Evolutionary conservation across 2,797 vertebrate species (phyloP), one percentile per base, ranked within the genome.

Genomic region (Decapterus maruadsi): DNA sequence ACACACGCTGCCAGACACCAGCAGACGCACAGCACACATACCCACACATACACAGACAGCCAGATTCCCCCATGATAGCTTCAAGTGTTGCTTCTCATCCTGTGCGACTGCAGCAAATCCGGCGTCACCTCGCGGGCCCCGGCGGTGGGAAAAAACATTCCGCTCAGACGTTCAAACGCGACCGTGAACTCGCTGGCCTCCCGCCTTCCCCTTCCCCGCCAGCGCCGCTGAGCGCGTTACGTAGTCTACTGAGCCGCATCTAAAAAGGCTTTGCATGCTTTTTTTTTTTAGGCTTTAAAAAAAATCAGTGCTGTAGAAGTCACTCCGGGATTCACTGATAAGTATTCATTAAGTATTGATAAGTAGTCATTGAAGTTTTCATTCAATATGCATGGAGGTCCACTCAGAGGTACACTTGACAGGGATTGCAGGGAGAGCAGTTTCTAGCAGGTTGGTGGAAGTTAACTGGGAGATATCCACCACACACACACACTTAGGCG

Each of bases 331-430:
- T 82, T 81, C 74, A 62, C 81, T 82, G 88, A 92, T 91, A 88
- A 87, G 84, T 78, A 72, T 84, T 80, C 86, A 88, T 93, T 75
- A 93, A 92, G 86, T 89, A 92, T 93, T 91, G 85, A 92, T 92
- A 86, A 86, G 79, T 64, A 80, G 81, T 81, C 86, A 86, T 81
- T 92, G 84, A 91, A 88, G 88, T 81, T 65, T 75, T 86, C 90
- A 85, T 90, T 78, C 75, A 87, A 77, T 86, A 90, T 90, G 78
- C 88, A 88, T 73, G 68, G 69, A 45, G 82, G 89, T 88, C 81
- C 89, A 80, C 79, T 75, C 75, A 34, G 62, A 85, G 82, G 83
- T 87, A 64, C 85, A 68, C 87, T 86, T 82, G 88, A 88, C 87
- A 70, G 75, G 62, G 77, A 43, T 68, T 79, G 77, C 80, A 65